phyloP scores from a whole-genome alignment of 2,113 vertebrate species.

The Phyllostomus hastatus region DNA sequence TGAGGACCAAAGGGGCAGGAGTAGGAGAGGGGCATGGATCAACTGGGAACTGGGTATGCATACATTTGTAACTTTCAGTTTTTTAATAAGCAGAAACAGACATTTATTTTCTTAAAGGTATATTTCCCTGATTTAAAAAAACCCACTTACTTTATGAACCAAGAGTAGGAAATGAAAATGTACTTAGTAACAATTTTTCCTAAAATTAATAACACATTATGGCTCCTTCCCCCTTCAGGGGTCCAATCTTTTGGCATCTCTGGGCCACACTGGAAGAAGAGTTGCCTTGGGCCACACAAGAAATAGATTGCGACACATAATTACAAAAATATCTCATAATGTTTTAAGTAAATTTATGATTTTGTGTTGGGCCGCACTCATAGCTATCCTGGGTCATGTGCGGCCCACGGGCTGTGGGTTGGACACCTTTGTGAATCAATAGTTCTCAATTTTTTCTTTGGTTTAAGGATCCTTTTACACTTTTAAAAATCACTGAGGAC shows the following conservation, averaged over 20 bases:
- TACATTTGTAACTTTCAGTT: not conserved
- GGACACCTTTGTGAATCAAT: not conserved
- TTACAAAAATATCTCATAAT: no score
- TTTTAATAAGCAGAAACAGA: not conserved
- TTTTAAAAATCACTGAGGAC: not conserved
- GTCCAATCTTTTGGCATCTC: no score
- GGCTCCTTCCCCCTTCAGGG: not conserved
- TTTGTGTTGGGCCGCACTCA: no score
- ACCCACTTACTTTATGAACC: not conserved
- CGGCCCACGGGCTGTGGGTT: no score
- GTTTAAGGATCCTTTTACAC: not conserved
- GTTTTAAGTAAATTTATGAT: no score
- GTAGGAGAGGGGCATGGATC: not conserved
- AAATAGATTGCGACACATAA: no score
- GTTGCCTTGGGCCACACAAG: no score
- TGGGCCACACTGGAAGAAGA: no score
- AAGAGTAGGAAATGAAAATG: not conserved
- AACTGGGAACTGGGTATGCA: not conserved
- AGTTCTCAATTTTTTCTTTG: not conserved
- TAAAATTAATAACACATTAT: not conserved
- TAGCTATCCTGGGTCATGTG: no score
- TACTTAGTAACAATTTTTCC: not conserved
- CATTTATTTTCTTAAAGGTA: not conserved
- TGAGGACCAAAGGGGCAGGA: not conserved
- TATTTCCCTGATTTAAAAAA: not conserved